A percentile compares a stretch with the other conserved stretches of the same genome.
phyloP scores from a whole-genome alignment of 2,797 vertebrate genomes.

The Etheostoma nigrum region DNA sequence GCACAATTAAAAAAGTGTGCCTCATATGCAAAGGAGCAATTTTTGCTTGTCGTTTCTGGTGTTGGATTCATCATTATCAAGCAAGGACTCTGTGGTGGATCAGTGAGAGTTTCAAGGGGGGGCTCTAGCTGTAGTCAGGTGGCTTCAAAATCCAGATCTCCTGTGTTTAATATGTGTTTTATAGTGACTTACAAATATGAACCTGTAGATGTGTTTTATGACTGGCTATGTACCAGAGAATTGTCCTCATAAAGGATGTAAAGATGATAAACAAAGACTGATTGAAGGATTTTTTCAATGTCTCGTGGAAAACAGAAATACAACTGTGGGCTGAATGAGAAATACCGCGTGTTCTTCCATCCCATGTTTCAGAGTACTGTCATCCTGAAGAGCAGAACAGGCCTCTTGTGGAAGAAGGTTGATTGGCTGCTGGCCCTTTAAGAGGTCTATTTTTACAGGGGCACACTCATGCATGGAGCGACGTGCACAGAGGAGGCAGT shows the following conservation, averaged over 20 bases:
- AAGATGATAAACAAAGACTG: slow-evolving; percentile 28
- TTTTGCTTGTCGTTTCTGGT: slow-evolving; percentile 27
- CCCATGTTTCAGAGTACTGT: slow-evolving; percentile 63
- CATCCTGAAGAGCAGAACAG: slow-evolving; percentile 69
- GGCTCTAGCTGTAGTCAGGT: slow-evolving; percentile 23
- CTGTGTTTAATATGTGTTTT: slow-evolving; percentile 23
- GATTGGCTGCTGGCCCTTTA: slow-evolving; percentile 83
- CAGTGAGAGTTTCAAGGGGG: slow-evolving; percentile 5
- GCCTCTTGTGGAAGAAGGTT: slow-evolving; percentile 76
- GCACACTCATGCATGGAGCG: slow-evolving; percentile 84
- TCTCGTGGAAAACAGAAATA: slow-evolving; percentile 26
- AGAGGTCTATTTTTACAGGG: slow-evolving; percentile 87
- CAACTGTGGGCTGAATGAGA: slow-evolving; percentile 51
- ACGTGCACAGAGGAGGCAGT: slow-evolving; percentile 73
- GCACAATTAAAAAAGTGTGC: slow-evolving; percentile 15
- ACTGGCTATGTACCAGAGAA: slow-evolving; percentile 1
- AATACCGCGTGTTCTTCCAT: slow-evolving; percentile 44
- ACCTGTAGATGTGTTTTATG: slow-evolving; percentile 14
- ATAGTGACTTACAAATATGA: slow-evolving; percentile 13
- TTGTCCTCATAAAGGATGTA: slow-evolving; percentile 46
- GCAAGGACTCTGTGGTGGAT: slow-evolving; percentile 10
- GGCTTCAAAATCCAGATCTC: slow-evolving; percentile 26
- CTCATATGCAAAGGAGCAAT: slow-evolving; percentile 1
- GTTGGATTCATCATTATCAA: slow-evolving; percentile 34
- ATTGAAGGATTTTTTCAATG: slow-evolving; percentile 7